A percentile compares a stretch with the other conserved stretches of the same genome.
These are phyloP conservation scores for Sander vitreus DNA, from an alignment of 2,113 vertebrate species.

Conservation along the genomic window DNA sequence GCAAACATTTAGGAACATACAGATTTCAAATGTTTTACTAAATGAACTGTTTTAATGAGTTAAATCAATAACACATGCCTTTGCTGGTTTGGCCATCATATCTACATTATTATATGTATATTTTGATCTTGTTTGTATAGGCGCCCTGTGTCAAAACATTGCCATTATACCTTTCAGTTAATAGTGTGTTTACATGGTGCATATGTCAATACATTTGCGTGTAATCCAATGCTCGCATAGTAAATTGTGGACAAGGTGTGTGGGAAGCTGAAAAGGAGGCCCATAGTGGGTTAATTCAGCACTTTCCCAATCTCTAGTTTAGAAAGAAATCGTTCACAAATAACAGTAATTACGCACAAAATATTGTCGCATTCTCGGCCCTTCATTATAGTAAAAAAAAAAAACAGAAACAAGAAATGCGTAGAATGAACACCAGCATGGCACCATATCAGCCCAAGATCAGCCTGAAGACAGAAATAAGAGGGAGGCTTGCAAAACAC, in stretches of 20 bases:
- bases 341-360: neutral
- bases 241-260: neutral
- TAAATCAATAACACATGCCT: neutral
- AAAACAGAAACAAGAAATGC: too few species aligned
- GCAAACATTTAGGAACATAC: too few species aligned
- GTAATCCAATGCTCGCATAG: neutral
- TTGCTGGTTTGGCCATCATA: neutral
- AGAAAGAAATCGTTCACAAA: neutral
- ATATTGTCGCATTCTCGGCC: neutral
- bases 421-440: neutral
- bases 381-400: too few species aligned
- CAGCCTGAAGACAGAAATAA: neutral
- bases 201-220: neutral
- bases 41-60: neutral
- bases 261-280: slow-evolving; percentile 9
- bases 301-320: neutral
- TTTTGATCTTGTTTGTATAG: neutral
- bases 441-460: neutral
- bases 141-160: neutral
- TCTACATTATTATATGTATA: neutral
- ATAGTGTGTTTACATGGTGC: neutral
- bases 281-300: neutral
- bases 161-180: neutral
- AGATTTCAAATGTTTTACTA: neutral
- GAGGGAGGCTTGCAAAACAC: neutral